phyloP scores from a whole-genome alignment of 2,888 invertebrate genomes.

The Meghimatium bilineatum region DNA sequence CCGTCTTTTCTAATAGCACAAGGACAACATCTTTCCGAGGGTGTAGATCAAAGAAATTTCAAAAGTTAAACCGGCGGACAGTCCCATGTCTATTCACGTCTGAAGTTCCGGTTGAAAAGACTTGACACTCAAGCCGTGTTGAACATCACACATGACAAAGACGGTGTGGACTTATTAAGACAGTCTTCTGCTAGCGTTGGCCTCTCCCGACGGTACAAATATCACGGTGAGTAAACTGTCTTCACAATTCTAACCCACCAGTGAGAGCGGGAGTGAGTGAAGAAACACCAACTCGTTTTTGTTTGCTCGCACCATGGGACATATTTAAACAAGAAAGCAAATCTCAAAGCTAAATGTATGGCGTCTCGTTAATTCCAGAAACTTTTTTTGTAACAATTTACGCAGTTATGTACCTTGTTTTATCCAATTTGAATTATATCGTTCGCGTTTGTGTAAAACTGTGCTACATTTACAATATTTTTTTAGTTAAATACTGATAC shows the following conservation, averaged over 20 bases:
- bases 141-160: not conserved
- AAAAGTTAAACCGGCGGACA: not conserved
- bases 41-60: not conserved
- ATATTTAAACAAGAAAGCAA: slow-evolving; percentile 20
- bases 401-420: not conserved
- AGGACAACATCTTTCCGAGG: not conserved
- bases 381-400: not conserved
- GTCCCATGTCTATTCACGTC: not conserved
- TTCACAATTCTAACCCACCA: not conserved
- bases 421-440: no score
- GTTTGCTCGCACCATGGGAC: slow-evolving; percentile 18
- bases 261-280: slow-evolving; percentile 8
- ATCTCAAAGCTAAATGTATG: slow-evolving; percentile 20
- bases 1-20: not conserved
- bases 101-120: slow-evolving; percentile 10
- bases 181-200: not conserved
- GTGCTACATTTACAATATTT: no score
- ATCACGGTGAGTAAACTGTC: slow-evolving; percentile 13
- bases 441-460: no score
- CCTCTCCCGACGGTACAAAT: not conserved
- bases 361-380: not conserved
- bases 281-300: not conserved
- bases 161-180: slow-evolving; percentile 14
- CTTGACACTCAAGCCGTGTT: slow-evolving; percentile 3
- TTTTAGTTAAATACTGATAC: no score